Evolutionary conservation across 2,113 vertebrate species (phyloP).

Genomic region (Lates calcarifer): DNA sequence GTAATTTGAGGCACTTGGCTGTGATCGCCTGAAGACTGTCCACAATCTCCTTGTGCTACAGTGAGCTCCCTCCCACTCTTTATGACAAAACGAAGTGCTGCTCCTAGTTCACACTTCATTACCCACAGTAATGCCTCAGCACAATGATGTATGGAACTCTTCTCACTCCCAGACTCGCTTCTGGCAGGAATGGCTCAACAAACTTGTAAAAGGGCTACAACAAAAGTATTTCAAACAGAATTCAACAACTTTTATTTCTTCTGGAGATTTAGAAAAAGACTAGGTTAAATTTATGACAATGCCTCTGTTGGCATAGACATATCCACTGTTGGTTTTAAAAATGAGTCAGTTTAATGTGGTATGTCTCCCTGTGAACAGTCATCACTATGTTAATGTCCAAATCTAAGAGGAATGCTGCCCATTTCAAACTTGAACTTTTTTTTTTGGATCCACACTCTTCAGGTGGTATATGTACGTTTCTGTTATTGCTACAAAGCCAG

Average conservation of each 20-base stretch:
- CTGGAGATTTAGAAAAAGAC: conserved; percentile 27
- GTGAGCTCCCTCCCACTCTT: conserved; percentile 75
- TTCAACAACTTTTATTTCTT: conserved; percentile 57
- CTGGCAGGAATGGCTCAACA: conserved; percentile 76
- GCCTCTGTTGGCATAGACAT: background rate
- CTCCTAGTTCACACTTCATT: conserved; percentile 84
- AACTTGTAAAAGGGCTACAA: conserved; percentile 68
- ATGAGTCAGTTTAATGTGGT: background rate
- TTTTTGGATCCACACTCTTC: too few relatives aligned
- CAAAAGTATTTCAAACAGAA: conserved; percentile 66
- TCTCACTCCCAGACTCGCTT: conserved; percentile 77
- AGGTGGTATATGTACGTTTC: too few relatives aligned
- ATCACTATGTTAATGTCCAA: background rate
- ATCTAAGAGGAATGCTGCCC: background rate
- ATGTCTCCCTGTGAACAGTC: background rate
- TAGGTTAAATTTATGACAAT: background rate
- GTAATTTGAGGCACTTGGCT: conserved; percentile 72
- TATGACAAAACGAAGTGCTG: conserved; percentile 81
- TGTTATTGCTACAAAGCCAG: too few relatives aligned
- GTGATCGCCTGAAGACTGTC: conserved; percentile 78
- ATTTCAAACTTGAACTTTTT: too few relatives aligned
- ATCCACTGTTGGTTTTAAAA: background rate
- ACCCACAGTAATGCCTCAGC: conserved; percentile 82
- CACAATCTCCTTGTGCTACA: conserved; percentile 76
- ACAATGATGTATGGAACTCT: conserved; percentile 83